These are phyloP conservation scores for Pachydiplax longipennis DNA, from an alignment of 2,888 invertebrate genomes.

Conservation along the genomic window DNA sequence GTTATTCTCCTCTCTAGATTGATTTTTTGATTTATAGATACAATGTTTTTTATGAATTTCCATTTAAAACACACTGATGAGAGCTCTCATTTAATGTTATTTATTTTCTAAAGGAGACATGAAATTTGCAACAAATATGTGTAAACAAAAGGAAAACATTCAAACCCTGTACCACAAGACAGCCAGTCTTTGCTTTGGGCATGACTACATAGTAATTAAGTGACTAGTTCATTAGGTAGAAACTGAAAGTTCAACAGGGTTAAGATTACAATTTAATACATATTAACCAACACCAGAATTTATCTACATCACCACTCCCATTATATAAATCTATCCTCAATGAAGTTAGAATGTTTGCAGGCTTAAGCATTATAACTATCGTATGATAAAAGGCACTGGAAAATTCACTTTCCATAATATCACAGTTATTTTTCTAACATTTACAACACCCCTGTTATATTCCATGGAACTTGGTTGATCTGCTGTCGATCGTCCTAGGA, in stretches of 20 bases:
- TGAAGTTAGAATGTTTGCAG: not conserved
- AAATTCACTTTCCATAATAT: slow-evolving; percentile 32
- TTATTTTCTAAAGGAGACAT: not conserved
- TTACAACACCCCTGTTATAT: slow-evolving; percentile 16
- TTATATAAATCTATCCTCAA: not conserved
- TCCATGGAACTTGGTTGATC: slow-evolving; percentile 11
- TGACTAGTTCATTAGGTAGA: slow-evolving; percentile 45
- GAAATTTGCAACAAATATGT: not conserved
- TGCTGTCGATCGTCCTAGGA: not conserved
- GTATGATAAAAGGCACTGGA: slow-evolving; percentile 20
- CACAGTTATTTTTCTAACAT: slow-evolving; percentile 39
- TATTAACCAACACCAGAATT: slow-evolving; percentile 30
- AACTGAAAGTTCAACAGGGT: slow-evolving; percentile 19
- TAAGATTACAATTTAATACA: not conserved
- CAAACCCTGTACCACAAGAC: slow-evolving; percentile 42
- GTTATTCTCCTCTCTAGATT: too few relatives aligned
- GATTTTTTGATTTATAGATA: too few relatives aligned
- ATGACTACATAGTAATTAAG: slow-evolving; percentile 33
- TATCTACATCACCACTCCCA: slow-evolving; percentile 38
- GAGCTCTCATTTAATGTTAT: not conserved
- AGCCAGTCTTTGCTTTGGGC: slow-evolving; percentile 36
- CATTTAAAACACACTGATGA: not conserved
- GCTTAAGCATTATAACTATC: slow-evolving; percentile 19
- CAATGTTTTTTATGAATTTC: not conserved
- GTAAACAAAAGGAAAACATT: slow-evolving; percentile 7